Base-by-base conservation (phyloP, 1,140 invertebrate genomes). In the Mamestra configurata region DNA sequence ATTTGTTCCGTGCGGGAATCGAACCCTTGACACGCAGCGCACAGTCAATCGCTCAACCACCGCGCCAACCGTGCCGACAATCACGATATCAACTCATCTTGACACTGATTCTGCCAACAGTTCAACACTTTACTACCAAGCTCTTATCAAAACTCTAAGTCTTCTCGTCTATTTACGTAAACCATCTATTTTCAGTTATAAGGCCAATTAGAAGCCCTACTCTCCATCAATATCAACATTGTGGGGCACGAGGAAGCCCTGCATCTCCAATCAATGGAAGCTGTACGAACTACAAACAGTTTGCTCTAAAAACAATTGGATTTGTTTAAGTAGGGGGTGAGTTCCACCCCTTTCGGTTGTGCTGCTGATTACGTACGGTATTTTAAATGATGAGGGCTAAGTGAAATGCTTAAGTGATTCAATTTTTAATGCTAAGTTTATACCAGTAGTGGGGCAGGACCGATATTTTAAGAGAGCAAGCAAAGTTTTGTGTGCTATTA, bases 201-300 rank as follows among this genome's bases (percentile, higher is more conserved):
- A 53, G 51, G 70, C 27, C 27, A 72, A 18, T 27, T 15, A 35
- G 70, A 72, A 72, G 70, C 46, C 70, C 27, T 27, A 70, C 24
- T 15, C 7, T 13, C 7, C 24, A 37, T 35, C 46, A 55, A 37
- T 37, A 53, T 24, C 35, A 66, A 66, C 61, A 72, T 70, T 8
- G 37, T 49, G 59, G 5, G 15, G 4, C 43, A 53, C 68, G 20
- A 24, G 3, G 72, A 75, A 75, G 35, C 72, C 72, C 37, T 59
- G 55, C 11, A 15, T 20, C 20, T 73, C 20, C 55, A 75, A 75
- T 75, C 37, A 75, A 43, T 40, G 72, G 72, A 75, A 75, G 55
- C 72, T 75, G 72, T 46, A 46, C 8, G 31, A 68, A 46, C 18
- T 7, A 43, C 55, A 75, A 75, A 75, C 37, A 75, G 35, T 20